A percentile compares a stretch with the other conserved stretches of the same genome.
phyloP scores from a whole-genome alignment of 2,888 invertebrate species.

The Eumacrocentrus americanus region DNA sequence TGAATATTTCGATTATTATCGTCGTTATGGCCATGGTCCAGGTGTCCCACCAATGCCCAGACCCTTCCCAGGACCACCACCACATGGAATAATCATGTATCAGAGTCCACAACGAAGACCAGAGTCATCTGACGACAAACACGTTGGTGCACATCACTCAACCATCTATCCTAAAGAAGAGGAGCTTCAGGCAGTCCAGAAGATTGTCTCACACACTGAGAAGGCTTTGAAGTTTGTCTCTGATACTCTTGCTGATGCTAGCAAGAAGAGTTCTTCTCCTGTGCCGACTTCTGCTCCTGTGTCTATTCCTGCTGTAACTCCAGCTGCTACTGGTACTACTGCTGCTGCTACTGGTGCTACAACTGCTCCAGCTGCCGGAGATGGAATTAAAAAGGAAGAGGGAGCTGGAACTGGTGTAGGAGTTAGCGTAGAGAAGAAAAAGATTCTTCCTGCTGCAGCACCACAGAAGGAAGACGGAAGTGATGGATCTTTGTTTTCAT shows the following conservation, averaged over 20 bases:
- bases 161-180: conserved; percentile 93
- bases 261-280: conserved; percentile 39
- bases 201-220: conserved; percentile 91
- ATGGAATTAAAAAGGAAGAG: not conserved
- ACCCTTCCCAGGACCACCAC: conserved; percentile 62
- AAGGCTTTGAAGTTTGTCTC: conserved; percentile 93
- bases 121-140: conserved; percentile 95
- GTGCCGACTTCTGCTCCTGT: conserved; percentile 18
- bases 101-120: conserved; percentile 75
- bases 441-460: conserved; percentile 46
- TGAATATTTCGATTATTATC: conserved; percentile 76
- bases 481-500: conserved; percentile 71
- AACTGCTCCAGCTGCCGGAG: conserved; percentile 17
- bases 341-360: conserved; percentile 38
- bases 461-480: conserved; percentile 72
- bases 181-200: conserved; percentile 87
- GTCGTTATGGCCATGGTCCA: conserved; percentile 69
- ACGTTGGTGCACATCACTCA: conserved; percentile 91
- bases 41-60: conserved; percentile 58
- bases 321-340: conserved; percentile 28
- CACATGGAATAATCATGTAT: conserved; percentile 62
- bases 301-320: conserved; percentile 12
- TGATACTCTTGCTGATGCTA: conserved; percentile 76
- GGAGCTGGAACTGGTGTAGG: too few relatives aligned
- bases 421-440: too few relatives aligned